These are phyloP conservation scores for Pristionchus mayeri DNA, from an alignment of 2,888 invertebrate genomes.

Conservation along the genomic window DNA sequence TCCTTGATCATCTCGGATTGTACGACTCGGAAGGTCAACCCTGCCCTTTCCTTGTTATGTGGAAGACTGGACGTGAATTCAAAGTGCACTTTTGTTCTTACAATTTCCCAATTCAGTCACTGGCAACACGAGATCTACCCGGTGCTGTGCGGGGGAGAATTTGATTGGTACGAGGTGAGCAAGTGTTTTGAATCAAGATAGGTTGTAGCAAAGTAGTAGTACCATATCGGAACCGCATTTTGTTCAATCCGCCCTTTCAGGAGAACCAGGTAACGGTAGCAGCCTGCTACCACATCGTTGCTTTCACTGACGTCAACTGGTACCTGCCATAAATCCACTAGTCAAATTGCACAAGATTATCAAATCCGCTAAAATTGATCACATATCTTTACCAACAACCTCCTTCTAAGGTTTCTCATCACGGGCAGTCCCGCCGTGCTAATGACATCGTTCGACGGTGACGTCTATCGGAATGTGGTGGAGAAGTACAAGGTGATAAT, in stretches of 20 bases:
- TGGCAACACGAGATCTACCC: conserved; percentile 23
- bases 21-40: too few relatives aligned
- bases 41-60: too few relatives aligned
- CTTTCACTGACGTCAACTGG: not conserved
- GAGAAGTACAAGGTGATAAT: not conserved
- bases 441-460: not conserved
- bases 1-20: too few relatives aligned
- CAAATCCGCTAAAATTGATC: too few relatives aligned
- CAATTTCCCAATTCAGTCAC: not conserved
- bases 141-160: not conserved
- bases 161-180: conserved; percentile 7
- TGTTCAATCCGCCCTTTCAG: not conserved
- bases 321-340: not conserved
- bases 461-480: not conserved
- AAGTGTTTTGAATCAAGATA: too few relatives aligned
- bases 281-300: not conserved
- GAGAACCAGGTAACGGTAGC: not conserved
- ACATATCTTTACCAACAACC: too few relatives aligned
- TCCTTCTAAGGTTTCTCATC: too few relatives aligned
- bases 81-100: too few relatives aligned
- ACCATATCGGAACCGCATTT: too few relatives aligned
- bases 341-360: too few relatives aligned
- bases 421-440: not conserved
- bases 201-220: too few relatives aligned
- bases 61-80: too few relatives aligned